Conservation (phyloP, 2,888 invertebrate species). For the Dicyrtoma fusca region DNA sequence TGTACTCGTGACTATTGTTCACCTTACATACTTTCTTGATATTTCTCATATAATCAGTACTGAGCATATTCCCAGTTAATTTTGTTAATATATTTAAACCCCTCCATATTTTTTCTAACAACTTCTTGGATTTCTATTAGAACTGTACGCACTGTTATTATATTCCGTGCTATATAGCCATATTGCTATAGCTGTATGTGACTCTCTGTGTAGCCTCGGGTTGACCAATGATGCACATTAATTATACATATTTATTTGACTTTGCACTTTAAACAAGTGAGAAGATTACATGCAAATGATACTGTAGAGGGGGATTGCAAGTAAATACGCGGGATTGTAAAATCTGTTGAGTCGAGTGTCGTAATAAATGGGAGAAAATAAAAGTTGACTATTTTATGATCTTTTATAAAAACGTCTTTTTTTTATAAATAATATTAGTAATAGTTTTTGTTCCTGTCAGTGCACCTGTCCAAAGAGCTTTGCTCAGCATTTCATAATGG, state of each 20-base stretch:
- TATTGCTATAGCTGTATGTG: too few relatives aligned
- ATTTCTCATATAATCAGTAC: too few relatives aligned
- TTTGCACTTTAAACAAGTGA: too few relatives aligned
- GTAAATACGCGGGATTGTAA: slow-evolving; percentile 3
- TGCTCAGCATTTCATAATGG: not conserved
- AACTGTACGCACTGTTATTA: not conserved
- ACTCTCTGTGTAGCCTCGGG: too few relatives aligned
- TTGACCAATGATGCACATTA: too few relatives aligned
- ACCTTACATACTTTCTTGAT: too few relatives aligned
- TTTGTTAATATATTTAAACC: too few relatives aligned
- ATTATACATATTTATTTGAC: too few relatives aligned
- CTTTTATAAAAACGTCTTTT: not conserved
- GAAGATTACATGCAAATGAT: too few relatives aligned
- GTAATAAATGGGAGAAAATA: slow-evolving; percentile 9
- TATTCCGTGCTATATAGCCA: not conserved
- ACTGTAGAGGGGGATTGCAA: too few relatives aligned
- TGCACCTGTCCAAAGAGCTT: slow-evolving; percentile 11
- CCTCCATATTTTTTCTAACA: not conserved
- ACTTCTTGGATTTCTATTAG: not conserved
- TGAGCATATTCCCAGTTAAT: too few relatives aligned
- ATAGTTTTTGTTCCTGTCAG: slow-evolving; percentile 9
- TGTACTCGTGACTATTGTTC: too few relatives aligned
- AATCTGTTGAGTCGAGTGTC: not conserved
- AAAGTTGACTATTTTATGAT: slow-evolving; percentile 20
- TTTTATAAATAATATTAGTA: slow-evolving; percentile 16